Evolutionary conservation across 2,113 vertebrate genomes (phyloP), one percentile per base, ranked within the genome.

Genomic region (Actinemys pallida): DNA sequence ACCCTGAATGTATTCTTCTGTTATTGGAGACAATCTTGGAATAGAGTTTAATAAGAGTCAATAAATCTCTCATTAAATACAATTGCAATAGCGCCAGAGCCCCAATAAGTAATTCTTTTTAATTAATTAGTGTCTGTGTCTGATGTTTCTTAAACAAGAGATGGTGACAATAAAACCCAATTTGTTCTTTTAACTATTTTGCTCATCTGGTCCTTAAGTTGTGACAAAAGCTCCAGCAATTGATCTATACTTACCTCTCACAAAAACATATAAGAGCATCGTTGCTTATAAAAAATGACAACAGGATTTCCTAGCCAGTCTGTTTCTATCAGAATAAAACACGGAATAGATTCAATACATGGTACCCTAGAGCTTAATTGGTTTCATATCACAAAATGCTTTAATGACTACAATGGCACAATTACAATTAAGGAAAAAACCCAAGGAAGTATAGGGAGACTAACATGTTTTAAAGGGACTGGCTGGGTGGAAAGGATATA

Each of bases 1-100:
- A 84, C 25, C 82, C 45, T 75, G 91, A 97, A 86, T 79, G 80
- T 45, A 90, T 91, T 75, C 16, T 89, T 96, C 95, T 96, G 59
- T 92, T 89, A 86, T 81, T 35, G 7, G 88, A 88, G 88, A 19
- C 17, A 87, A 91, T 90, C 57, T 84, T 93, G 59, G 89, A 91
- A 87, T n/a, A 87, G 3, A 76, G 54, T 83, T 89, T 79, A 62
- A 83, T 19, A 90, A 10, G 8, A 86, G n/a, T 39, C 93, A 93
- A 76, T 85, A 80, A 93, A 90, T 92, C 59, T 85, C 81, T 84
- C 54, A 86, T 93, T 91, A 96, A 87, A 81, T 81, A 57, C 84
- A 80, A 83, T 92, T 88, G 4, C 54, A 81, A 75, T 80, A 92
- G n/a, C 7, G 59, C 65, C 50, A 91, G 81, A 91, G 0, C 39